Percentiles rank a stretch among this genome's conserved stretches.
phyloP scores from a whole-genome alignment of 2,113 vertebrate genomes.

The Sus scrofa region DNA sequence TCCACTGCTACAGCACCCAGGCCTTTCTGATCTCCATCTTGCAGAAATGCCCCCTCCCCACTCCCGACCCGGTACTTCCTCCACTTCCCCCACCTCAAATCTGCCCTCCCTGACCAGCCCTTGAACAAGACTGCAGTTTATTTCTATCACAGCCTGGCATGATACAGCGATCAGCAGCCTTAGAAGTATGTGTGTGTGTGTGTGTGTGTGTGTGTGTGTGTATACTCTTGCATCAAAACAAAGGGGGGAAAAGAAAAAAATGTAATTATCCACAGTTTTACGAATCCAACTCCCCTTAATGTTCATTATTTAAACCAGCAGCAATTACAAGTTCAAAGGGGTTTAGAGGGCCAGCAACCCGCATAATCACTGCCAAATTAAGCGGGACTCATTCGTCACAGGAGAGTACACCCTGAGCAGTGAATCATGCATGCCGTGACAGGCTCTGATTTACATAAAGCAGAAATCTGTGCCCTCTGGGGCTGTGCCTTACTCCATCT shows the following conservation, averaged over 20 bases:
- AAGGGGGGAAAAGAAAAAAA: conserved; percentile 82
- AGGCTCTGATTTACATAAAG: conserved; percentile 96
- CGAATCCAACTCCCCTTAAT: conserved; percentile 97
- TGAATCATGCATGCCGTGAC: conserved; percentile 96
- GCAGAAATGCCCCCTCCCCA: conserved; percentile 57
- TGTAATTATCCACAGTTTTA: conserved; percentile 97
- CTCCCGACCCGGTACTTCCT: too few relatives aligned
- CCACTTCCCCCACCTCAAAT: conserved; percentile 63
- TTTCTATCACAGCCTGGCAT: conserved; percentile 89
- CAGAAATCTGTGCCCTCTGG: conserved; percentile 94
- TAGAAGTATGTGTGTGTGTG: conserved; percentile 86
- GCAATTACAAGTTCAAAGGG: conserved; percentile 99
- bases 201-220: conserved; percentile 2
- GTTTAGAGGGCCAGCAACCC: conserved; percentile 98
- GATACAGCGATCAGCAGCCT: conserved; percentile 89
- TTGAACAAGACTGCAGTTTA: conserved; percentile 88
- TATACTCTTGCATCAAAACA: conserved; percentile 87
- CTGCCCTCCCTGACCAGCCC: conserved; percentile 67
- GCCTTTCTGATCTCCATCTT: conserved; percentile 88
- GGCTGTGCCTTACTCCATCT: conserved; percentile 90
- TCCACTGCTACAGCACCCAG: conserved; percentile 90
- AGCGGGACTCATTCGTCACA: conserved; percentile 98
- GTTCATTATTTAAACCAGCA: conserved; percentile 99
- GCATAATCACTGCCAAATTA: conserved; percentile 99
- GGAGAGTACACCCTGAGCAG: conserved; percentile 93